Evolutionary conservation across 2,888 invertebrate species (phyloP), one percentile per base, ranked within the genome.

Genomic region (Phlogophora meticulosa): DNA sequence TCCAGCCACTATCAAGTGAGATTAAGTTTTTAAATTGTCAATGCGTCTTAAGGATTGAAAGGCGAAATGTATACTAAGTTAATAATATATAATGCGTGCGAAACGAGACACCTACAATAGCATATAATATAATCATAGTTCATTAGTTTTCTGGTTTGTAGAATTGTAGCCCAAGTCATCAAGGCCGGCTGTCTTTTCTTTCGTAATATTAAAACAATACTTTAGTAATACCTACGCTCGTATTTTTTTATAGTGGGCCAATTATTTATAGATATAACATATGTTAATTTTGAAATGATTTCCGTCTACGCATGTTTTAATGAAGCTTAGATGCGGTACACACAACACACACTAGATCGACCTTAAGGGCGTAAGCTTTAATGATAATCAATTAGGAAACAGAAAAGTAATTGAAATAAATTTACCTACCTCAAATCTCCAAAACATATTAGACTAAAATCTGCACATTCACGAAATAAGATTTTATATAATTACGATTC

Each of bases 91-190:
- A 45, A 46, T 56, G 43, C 15, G 9, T 32, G 46, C 15, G 60
- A 66, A 55, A 65, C 55, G 15, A 42, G 56, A 78, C 24, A 76
- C 64, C 48, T 20, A 17, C 4, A 32, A 38, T 58, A 36, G 36
- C 28, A n/a, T n/a, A 51, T 38, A 20, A 17, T 36, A n/a, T n/a
- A n/a, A n/a, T 36, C 38, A 56, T 51, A 36, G 20, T 62, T 45
- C 46, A 57, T 63, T 71, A 53, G 51, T 63, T 61, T 78, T 68
- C 70, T 74, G 36, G 78, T 67, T 56, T 62, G 32, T 28, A 58
- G 36, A 15, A 64, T 56, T 62, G 32, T 28, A 58, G 36, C 11
- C 40, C 24, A 34, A 45, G 40, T 34, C 38, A 64, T 28, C 28
- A 76, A 78, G 76, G 75, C 15, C 65, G 51, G 36, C 51, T 57